Evolutionary conservation across 2,113 vertebrate genomes (phyloP).

Genomic region (Eira barbara): DNA sequence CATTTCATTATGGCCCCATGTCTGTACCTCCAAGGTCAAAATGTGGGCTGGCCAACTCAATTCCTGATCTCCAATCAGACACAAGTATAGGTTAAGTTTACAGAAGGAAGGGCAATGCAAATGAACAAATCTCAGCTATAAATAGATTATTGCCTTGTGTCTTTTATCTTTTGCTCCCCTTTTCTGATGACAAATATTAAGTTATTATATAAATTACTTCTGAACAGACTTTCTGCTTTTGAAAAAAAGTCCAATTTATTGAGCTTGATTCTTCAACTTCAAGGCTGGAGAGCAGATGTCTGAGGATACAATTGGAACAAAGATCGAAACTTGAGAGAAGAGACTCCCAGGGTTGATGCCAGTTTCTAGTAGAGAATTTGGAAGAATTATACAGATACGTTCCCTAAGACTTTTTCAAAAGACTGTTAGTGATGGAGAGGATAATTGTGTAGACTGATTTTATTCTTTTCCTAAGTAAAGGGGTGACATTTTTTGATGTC

Average conservation of each 20-base stretch:
- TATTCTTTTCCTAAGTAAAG: constrained; percentile 60
- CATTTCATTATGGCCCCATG: background rate
- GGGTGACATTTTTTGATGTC: constrained; percentile 62
- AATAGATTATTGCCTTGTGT: constrained; percentile 52
- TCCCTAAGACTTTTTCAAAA: constrained; percentile 33
- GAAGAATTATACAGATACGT: constrained; percentile 58
- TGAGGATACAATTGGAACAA: background rate
- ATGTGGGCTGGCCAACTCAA: background rate
- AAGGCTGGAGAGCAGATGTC: background rate
- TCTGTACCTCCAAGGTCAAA: background rate
- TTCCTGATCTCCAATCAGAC: background rate
- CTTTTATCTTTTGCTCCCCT: constrained; percentile 53
- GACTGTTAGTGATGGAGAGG: constrained; percentile 39
- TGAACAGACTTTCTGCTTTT: constrained; percentile 37
- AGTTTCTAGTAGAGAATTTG: background rate
- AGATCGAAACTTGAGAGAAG: background rate
- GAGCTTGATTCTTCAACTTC: background rate
- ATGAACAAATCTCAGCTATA: constrained; percentile 36
- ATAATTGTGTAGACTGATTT: constrained; percentile 49
- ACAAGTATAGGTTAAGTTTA: background rate
- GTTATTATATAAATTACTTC: constrained; percentile 31
- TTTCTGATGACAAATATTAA: constrained; percentile 37
- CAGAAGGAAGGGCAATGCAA: background rate
- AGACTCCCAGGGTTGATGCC: background rate
- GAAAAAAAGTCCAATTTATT: constrained; percentile 28